Base-by-base conservation (phyloP, 2,888 invertebrate species). In the Stratiomys singularior region DNA sequence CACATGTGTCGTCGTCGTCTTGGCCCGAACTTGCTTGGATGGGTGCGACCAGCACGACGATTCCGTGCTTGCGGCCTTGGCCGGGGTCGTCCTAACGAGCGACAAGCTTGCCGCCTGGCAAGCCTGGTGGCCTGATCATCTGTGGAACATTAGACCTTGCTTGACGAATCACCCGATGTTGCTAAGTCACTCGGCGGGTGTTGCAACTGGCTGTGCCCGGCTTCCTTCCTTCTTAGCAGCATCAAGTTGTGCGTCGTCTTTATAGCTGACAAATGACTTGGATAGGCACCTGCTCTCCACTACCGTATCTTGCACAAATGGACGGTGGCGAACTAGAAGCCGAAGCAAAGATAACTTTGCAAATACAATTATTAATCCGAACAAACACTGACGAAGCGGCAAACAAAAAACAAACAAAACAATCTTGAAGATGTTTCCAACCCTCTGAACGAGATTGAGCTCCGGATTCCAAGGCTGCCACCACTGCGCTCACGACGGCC, bases 131-230 rank as follows among this genome's bases (percentile, higher is more conserved):
- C 86, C 86, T 84, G 82, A 80, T 85, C 82, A 76, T 82, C 81
- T 86, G 86, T 86, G 86, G 86, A 86, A 86, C 86, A 86, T 85
- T 78, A 85, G 82, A 83, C 83, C 82, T 84, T 81, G 81, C 81
- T 82, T 82, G 85, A 83, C 85, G 85, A 83, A 83, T 85, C 83
- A 85, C 84, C 84, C 63, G 76, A 47, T 64, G 76, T 52, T 67
- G 66, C 76, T 67, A 30, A 25, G 78, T 78, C 76, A 30, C 52
- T 60, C 23, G 60, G 11, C n/a, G 30, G 7, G 66, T 66, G 66
- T 63, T 66, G 66, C 37, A 23, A 30, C 66, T 66, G 4, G 30
- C 28, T 66, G 37, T 23, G 3, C 3, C 23, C 9, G 27, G 13
- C 66, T 30, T 37, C 28, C 4, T 63, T 63, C 11, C 66, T 52